Percentiles rank a stretch among this genome's conserved stretches.
phyloP scores from a whole-genome alignment of 2,888 invertebrate species.

The Cerceris rybyensis region DNA sequence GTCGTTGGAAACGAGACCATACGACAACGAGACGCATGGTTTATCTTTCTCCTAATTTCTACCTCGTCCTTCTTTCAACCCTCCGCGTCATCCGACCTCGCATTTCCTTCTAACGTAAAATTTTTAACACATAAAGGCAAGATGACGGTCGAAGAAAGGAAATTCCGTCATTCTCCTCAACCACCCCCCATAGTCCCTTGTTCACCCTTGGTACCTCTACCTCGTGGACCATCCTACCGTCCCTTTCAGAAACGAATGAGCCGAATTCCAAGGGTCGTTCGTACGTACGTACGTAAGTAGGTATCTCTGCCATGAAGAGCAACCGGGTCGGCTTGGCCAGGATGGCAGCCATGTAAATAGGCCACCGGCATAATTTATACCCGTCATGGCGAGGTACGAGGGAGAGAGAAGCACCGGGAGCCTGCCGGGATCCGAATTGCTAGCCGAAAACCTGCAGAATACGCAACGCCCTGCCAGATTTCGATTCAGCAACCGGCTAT shows the following conservation, averaged over 20 bases:
- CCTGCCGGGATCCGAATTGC: constrained; percentile 63
- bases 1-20: constrained; percentile 12
- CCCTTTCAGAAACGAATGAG: constrained; percentile 58
- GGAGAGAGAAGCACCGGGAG: constrained; percentile 34
- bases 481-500: constrained; percentile 37
- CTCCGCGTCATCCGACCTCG: neutral
- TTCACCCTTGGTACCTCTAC: constrained; percentile 16
- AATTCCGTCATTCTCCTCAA: neutral
- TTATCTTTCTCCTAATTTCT: neutral
- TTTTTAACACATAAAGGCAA: no score
- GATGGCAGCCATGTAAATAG: constrained; percentile 76
- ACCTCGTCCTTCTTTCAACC: constrained; percentile 1
- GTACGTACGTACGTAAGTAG: constrained; percentile 57
- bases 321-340: constrained; percentile 63
- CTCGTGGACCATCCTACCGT: neutral
- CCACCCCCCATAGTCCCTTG: neutral
- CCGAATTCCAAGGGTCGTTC: constrained; percentile 63
- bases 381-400: constrained; percentile 68
- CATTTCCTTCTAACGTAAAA: neutral
- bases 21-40: constrained; percentile 3
- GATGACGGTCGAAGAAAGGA: neutral
- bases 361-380: constrained; percentile 79
- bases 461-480: constrained; percentile 59
- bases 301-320: constrained; percentile 64
- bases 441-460: constrained; percentile 63